Percentiles rank a stretch among this genome's conserved stretches.
These are phyloP conservation scores for Solen grandis DNA, from an alignment of 1,140 invertebrate genomes.

Conservation along the genomic window DNA sequence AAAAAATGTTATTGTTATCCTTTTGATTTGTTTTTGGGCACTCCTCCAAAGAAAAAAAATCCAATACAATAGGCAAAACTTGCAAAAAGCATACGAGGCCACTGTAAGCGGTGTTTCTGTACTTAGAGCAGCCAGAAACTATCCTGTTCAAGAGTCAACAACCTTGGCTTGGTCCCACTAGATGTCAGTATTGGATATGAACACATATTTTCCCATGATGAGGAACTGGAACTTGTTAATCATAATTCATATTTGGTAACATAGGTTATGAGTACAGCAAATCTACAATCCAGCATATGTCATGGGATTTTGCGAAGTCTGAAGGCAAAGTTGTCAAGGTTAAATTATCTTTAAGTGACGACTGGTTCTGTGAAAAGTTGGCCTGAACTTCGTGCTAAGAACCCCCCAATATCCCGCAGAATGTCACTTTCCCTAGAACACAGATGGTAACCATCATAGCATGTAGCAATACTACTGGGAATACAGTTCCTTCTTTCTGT, in stretches of 20 bases:
- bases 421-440: conserved; percentile 39
- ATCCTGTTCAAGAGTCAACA: conserved; percentile 39
- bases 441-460: conserved; percentile 58
- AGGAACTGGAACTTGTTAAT: conserved; percentile 28
- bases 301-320: conserved; percentile 23
- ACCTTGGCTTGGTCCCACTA: conserved; percentile 2
- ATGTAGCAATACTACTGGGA: conserved; percentile 57
- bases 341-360: conserved; percentile 4
- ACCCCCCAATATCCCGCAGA: conserved; percentile 8
- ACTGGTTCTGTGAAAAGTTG: conserved; percentile 51
- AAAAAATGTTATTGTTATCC: background rate
- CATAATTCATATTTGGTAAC: conserved; percentile 36
- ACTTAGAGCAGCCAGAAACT: conserved; percentile 23
- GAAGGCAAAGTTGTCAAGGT: conserved; percentile 1
- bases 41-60: background rate
- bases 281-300: conserved; percentile 21
- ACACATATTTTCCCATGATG: background rate
- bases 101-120: conserved; percentile 19
- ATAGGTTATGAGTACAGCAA: conserved; percentile 49
- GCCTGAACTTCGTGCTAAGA: conserved; percentile 28
- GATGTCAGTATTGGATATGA: background rate
- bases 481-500: conserved; percentile 62
- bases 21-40: background rate
- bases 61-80: background rate
- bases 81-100: background rate